Evolutionary conservation across 2,797 vertebrate genomes (phyloP), one percentile per base, ranked within the genome.

Genomic region (Poecilia velifera): DNA sequence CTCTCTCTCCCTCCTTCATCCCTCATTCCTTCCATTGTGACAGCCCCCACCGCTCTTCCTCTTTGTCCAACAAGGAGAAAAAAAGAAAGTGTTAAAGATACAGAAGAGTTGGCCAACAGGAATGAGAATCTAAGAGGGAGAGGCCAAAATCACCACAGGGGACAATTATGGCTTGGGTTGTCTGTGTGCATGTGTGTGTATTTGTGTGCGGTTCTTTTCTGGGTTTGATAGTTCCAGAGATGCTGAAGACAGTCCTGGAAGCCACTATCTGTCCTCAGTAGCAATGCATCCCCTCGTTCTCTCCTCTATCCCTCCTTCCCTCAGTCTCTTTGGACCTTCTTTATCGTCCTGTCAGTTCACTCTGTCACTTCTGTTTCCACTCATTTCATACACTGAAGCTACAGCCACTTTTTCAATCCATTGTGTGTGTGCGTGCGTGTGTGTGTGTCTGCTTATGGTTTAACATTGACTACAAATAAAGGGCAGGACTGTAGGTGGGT

Each of bases 131-230:
- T 82, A 82, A 81, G 84, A 90, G 87, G 89, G 90, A 89, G 90
- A 91, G 87, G 92, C 91, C 91, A 91, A 90, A 92, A 88, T 94
- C 91, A 93, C 92, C 90, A 91, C 91, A 92, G 91, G 92, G 91
- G 91, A 90, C 92, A 93, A 94, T 93, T 93, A 92, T 93, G 90
- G 90, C 87, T 89, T 82, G 78, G 71, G 84, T 49, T 91, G 87
- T 34, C 34, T 89, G 82, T 79, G 73, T 20, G 78, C 77, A 9
- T 78, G 22, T n/a, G 25, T 57, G 53, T 55, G 53, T 55, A 12
- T 57, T 46, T 88, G 79, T 80, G 82, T 83, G 87, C 57, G 84
- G 59, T 74, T 89, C 74, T 81, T 88, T 89, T 75, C 84, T 77
- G 87, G 84, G 84, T 90, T 81, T 91, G 88, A 87, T 89, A 81